These are phyloP conservation scores for Agonopterix alstromeriana DNA, from an alignment of 2,888 invertebrate genomes.

Conservation along the genomic window DNA sequence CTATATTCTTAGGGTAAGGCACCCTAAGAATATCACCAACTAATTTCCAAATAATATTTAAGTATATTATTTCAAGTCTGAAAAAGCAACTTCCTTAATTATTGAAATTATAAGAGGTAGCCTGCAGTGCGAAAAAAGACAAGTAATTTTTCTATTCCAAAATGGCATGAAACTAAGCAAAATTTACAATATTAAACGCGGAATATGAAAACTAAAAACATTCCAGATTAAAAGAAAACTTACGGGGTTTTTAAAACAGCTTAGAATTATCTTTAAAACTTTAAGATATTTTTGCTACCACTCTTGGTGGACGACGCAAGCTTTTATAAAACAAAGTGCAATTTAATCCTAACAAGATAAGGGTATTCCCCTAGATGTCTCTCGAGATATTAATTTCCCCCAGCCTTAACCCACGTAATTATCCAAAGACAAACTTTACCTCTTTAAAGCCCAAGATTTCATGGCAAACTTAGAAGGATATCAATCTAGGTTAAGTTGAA, in stretches of 20 bases:
- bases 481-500: slow-evolving; percentile 22
- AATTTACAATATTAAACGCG: neutral
- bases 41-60: too few species aligned
- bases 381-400: slow-evolving; percentile 11
- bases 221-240: too few species aligned
- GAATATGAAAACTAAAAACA: neutral
- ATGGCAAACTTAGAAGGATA: slow-evolving; percentile 18
- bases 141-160: too few species aligned
- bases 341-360: slow-evolving; percentile 2
- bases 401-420: slow-evolving; percentile 14
- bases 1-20: too few species aligned
- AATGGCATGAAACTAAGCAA: too few species aligned
- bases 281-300: neutral
- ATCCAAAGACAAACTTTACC: slow-evolving; percentile 15
- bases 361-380: neutral
- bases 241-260: too few species aligned
- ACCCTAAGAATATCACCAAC: too few species aligned
- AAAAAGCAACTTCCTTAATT: too few species aligned
- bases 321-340: neutral
- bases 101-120: too few species aligned
- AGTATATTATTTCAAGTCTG: too few species aligned
- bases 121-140: too few species aligned
- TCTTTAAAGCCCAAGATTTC: slow-evolving; percentile 13
- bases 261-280: neutral
- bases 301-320: neutral